These are phyloP conservation scores for Tricholauxania praeusta DNA, from an alignment of 2,888 invertebrate genomes.

Conservation along the genomic window DNA sequence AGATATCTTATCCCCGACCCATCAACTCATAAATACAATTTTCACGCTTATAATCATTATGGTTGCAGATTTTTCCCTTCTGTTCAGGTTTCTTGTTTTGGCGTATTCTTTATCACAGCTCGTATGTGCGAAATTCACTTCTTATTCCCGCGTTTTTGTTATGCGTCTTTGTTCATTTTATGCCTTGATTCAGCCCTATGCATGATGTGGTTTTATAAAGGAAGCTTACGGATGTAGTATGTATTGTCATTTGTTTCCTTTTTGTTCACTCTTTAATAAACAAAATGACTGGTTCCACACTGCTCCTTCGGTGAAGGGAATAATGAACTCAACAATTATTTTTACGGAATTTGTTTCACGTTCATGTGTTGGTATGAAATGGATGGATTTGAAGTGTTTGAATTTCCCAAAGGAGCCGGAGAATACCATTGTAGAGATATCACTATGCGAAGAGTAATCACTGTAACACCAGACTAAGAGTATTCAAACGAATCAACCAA, in stretches of 20 bases:
- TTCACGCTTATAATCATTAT: conserved; percentile 27
- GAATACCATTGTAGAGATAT: background rate
- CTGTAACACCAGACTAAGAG: conserved; percentile 7
- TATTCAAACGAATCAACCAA: background rate
- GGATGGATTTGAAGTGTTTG: conserved; percentile 4
- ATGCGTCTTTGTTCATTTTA: conserved; percentile 10
- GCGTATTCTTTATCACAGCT: background rate
- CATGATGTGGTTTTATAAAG: conserved; percentile 2
- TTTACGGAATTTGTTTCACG: conserved; percentile 3
- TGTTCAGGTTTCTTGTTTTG: conserved; percentile 7
- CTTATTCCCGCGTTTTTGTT: conserved; percentile 1
- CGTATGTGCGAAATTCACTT: conserved; percentile 12
- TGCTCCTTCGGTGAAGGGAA: conserved; percentile 18
- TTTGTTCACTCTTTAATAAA: conserved; percentile 7
- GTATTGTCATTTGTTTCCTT: too few species aligned
- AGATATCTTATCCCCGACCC: background rate
- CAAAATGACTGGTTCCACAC: conserved; percentile 13
- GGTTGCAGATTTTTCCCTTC: too few species aligned
- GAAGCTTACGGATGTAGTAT: background rate
- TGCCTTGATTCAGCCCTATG: background rate
- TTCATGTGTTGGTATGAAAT: conserved; percentile 1
- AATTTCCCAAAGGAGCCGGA: conserved; percentile 27
- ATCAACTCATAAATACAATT: conserved; percentile 20
- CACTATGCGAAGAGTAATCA: conserved; percentile 14
- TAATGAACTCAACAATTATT: conserved; percentile 27